Conservation (phyloP, 1,140 invertebrate species). For the Danaus melanippus region DNA sequence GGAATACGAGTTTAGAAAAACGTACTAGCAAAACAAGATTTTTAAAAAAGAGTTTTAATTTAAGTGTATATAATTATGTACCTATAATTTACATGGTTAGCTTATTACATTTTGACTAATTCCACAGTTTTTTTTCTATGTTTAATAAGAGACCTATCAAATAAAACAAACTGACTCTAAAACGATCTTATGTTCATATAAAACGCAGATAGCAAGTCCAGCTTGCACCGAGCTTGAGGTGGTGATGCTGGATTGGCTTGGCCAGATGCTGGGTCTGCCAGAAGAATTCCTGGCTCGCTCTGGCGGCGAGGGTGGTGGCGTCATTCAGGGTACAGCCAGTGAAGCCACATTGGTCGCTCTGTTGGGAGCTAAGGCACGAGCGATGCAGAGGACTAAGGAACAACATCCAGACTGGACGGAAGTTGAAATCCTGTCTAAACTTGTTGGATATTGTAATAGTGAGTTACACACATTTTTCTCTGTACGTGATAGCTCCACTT, state of each 20-base stretch:
- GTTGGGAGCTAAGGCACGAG: constrained; percentile 89
- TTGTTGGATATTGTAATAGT: constrained; percentile 86
- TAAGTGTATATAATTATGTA: too few species aligned
- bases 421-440: constrained; percentile 86
- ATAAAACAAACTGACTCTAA: too few species aligned
- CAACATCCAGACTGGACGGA: constrained; percentile 85
- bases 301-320: constrained; percentile 89
- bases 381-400: constrained; percentile 80
- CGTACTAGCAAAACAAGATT: too few species aligned
- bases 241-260: constrained; percentile 97
- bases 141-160: too few species aligned
- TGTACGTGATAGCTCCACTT: background rate
- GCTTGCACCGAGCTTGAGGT: constrained; percentile 98
- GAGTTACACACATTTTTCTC: constrained; percentile 19
- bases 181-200: constrained; percentile 3
- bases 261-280: constrained; percentile 93
- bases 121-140: too few species aligned
- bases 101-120: too few species aligned
- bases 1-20: too few species aligned
- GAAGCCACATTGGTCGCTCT: constrained; percentile 91
- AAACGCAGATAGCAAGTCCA: constrained; percentile 89
- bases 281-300: constrained; percentile 87
- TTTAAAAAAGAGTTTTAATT: too few species aligned
- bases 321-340: constrained; percentile 92
- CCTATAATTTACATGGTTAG: too few species aligned